Percentiles rank a stretch among this genome's conserved stretches.
Evolutionary conservation across 1,140 invertebrate species (phyloP).

Genomic region (Zelostemma sp.): DNA sequence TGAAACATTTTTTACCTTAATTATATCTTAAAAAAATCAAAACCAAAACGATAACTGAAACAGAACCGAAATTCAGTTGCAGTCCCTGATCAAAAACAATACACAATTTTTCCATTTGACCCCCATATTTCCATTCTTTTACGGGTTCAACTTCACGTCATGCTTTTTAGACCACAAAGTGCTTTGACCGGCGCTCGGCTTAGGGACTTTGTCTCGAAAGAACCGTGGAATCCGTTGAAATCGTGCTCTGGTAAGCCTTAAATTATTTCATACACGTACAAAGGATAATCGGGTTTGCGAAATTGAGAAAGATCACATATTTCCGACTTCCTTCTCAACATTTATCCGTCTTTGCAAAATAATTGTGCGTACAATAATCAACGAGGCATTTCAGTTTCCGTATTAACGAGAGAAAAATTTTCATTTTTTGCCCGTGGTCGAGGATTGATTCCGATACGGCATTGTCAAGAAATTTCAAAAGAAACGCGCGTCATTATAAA

Average conservation of each 20-base stretch:
- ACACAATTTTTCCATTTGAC: too few relatives aligned
- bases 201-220: constrained; percentile 44
- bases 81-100: too few relatives aligned
- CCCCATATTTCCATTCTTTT: too few relatives aligned
- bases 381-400: too few relatives aligned
- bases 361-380: not conserved
- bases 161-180: constrained; percentile 26
- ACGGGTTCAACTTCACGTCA: too few relatives aligned
- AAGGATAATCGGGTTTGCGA: constrained; percentile 16
- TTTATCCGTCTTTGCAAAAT: constrained; percentile 5
- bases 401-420: too few relatives aligned
- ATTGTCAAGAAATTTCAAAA: not conserved
- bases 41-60: too few relatives aligned
- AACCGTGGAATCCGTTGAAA: not conserved
- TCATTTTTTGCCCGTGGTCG: too few relatives aligned
- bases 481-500: not conserved
- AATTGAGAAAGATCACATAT: constrained; percentile 17
- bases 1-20: too few relatives aligned
- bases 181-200: constrained; percentile 14
- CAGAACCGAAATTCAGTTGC: too few relatives aligned
- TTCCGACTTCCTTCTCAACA: constrained; percentile 12
- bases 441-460: too few relatives aligned
- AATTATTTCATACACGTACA: constrained; percentile 11
- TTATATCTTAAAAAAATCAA: too few relatives aligned
- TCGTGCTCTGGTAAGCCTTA: constrained; percentile 1